Base-by-base conservation (phyloP, 2,797 vertebrate species). In the Sparidentex hasta region DNA sequence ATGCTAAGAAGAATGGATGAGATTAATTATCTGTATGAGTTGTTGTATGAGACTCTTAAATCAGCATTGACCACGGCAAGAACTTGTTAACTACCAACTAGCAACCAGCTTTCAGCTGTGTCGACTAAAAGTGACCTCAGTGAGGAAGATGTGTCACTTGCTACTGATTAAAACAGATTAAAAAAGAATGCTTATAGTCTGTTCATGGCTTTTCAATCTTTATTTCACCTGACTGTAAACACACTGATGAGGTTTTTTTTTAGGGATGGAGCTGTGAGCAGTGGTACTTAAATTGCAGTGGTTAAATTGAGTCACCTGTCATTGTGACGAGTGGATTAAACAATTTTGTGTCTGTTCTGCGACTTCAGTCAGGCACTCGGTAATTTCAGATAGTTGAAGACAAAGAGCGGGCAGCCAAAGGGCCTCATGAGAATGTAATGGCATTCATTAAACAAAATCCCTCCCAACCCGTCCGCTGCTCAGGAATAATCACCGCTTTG, bases 401-500 rank as follows among this genome's bases (percentile, higher is more conserved):
- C 86, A 80, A 82, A 89, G 85, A 85, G 67, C n/a, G 85, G 91
- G 91, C 90, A n/a, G 88, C 90, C 93, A 86, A 75, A 87, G 65
- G 68, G 85, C 87, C 93, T 88, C 88, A 90, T 92, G 94, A 93
- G 94, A 95, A 95, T 93, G 79, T 73, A 17, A 77, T 92, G 95
- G 95, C 92, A 93, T 87, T 87, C 76, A 86, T 91, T 91, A 87
- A 41, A 17, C 29, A 63, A 38, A 38, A 38, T 38, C 54, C 68
- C 47, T 74, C 61, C 69, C 33, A 23, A 11, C 52, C 50, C 23
- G 56, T 65, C 68, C 72, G 48, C 54, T 90, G 94, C 92, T 87
- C 77, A 50, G 87, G 91, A 95, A 96, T 96, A 96, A 97, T 94
- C 89, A 90, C 55, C 51, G 92, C 95, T 97, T 95, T 96, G 95